phyloP scores from a whole-genome alignment of 2,113 vertebrate genomes.

The Oreochromis tanganicae region DNA sequence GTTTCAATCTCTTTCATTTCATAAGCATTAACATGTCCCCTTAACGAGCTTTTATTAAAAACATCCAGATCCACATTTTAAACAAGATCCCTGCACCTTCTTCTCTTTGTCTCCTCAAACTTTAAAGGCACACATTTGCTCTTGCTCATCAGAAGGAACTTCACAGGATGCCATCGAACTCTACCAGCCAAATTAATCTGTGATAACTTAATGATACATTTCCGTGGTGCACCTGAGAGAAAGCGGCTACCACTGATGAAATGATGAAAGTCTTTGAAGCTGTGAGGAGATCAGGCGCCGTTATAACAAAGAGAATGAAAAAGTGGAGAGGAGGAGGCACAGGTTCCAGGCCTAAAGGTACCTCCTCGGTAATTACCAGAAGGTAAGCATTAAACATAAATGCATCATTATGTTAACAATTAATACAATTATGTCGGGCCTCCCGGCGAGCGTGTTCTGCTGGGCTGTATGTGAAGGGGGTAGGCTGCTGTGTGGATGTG shows the following conservation, averaged over 20 bases:
- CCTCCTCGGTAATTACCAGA: slow-evolving; percentile 65
- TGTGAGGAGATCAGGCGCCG: slow-evolving; percentile 5
- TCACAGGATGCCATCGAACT: neutral
- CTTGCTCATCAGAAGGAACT: neutral
- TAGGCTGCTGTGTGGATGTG: neutral
- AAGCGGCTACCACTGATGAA: slow-evolving; percentile 35
- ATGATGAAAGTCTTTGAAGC: slow-evolving; percentile 51
- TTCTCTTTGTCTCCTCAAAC: neutral
- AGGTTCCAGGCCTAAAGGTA: slow-evolving; percentile 53
- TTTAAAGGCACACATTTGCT: slow-evolving; percentile 15
- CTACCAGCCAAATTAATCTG: slow-evolving; percentile 35
- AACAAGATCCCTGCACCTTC: neutral
- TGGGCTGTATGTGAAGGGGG: neutral
- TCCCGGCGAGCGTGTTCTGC: slow-evolving; percentile 30
- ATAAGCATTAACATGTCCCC: neutral
- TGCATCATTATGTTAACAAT: slow-evolving; percentile 76
- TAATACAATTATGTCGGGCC: slow-evolving; percentile 71
- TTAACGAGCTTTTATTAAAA: slow-evolving; percentile 12
- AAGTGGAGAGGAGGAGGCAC: neutral
- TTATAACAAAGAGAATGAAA: slow-evolving; percentile 52
- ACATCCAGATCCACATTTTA: neutral
- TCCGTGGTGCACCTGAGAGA: slow-evolving; percentile 41
- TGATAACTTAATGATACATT: slow-evolving; percentile 56
- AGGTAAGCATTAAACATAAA: slow-evolving; percentile 76
- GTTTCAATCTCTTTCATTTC: neutral